Evolutionary conservation across 1,140 invertebrate genomes (phyloP), one percentile per base, ranked within the genome.

Genomic region (Acromyrmex heyeri): DNA sequence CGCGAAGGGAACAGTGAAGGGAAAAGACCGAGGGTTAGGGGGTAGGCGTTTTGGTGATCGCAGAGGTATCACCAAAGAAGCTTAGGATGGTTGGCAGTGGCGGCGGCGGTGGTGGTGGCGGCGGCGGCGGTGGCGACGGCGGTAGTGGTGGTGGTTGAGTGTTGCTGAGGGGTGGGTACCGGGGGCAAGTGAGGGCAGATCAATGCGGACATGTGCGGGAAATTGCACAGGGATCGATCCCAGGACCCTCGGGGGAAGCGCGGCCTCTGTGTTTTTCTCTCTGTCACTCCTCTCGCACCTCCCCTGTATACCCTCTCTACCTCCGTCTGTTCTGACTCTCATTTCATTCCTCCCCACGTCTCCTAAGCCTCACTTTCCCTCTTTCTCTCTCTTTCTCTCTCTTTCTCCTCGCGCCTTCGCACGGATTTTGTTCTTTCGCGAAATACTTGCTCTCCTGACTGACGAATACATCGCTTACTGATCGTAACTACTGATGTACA

Each of bases 161-260:
- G 30, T 82, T 85, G 70, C 90, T 61, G 77, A 87, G 89, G 88
- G 91, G 92, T 91, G 78, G 91, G 90, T 83, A 91, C 91, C 91
- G 91, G 93, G 92, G 93, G 91, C 92, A 93, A 94, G 92, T 92
- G 93, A 93, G 93, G 92, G 91, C 93, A 95, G 95, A 95, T 95
- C 95, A 94, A 95, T 95, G 95, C 93, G 93, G 94, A 94, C 94
- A 94, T 95, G 94, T 95, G 94, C 94, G 94, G 93, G 93, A 94
- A 94, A 95, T 95, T 95, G 94, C 94, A 94, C 91, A 90, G 92
- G 94, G 91, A 95, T 95, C 94, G 95, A 95, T 95, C 92, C 92
- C 89, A 93, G 91, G 91, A 93, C 93, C 92, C 93, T 93, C 91
- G 89, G 92, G 90, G 91, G 89, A 90, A 92, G 90, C 87, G 87